Evolutionary conservation across 2,113 vertebrate genomes (phyloP), one percentile per base, ranked within the genome.

Genomic region (Salvator merianae): DNA sequence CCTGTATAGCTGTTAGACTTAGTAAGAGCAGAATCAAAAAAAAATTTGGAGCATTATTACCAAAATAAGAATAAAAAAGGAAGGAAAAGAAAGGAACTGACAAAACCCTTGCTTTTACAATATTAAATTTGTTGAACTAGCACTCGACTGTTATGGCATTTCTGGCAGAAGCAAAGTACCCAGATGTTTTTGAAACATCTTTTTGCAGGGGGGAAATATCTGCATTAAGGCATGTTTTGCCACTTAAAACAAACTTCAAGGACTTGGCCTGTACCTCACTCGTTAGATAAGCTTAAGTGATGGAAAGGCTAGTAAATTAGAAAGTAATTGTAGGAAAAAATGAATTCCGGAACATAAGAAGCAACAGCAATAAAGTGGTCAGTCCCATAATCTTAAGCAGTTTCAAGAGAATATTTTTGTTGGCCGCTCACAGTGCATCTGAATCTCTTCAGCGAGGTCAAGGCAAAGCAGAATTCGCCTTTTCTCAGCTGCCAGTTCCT

Each of bases 391-490:
- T 90, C 30, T 34, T 34, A 14, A 77, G 77, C 38, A 79, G 32
- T 18, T 73, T 95, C 80, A 92, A 74, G 87, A 87, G 47, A 9
- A 83, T 12, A 93, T 87, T 85, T 91, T 84, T 87, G 84, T 4
- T 50, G 80, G 72, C 63, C 74, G 65, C 78, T 76, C 83, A 72
- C 97, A 97, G 43, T 94, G 69, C 30, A 95, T 90, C n/a, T 95
- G 95, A 85, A 99, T 98, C 66, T 91, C 91, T 20, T 97, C 96
- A 0, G 98, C 98, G 43, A 99, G 93, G 34, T 95, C 89, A 86
- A 98, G 87, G 86, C 98, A 99, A 88, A 97, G 96, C 28, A 99
- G 91, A 92, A 98, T 94, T 30, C 97, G 87, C 22, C 84, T 92
- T 71, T 93, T 96, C 92, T 99, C 98, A 2, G 91, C 93, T 68